Evolutionary conservation across 2,888 invertebrate genomes (phyloP), one percentile per base, ranked within the genome.

Genomic region (Amphipoea lucens): DNA sequence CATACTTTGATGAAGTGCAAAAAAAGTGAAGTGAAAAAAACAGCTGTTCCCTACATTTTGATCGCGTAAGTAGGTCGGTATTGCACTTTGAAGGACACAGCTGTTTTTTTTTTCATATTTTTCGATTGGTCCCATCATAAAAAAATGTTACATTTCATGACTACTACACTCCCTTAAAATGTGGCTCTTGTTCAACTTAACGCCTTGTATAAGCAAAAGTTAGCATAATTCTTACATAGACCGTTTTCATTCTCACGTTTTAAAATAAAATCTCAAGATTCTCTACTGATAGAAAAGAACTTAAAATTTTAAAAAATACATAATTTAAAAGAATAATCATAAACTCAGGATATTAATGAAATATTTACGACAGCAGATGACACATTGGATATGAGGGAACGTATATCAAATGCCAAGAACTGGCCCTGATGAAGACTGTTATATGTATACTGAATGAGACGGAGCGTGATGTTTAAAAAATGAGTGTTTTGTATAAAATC

Each of bases 401-500:
- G 60, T 85, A 42, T 69, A 79, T 86, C 75, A 87, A 63, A 85
- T 83, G 75, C 42, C 79, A 77, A 77, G 36, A 79, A 14, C 20
- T 77, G 77, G 76, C 79, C 77, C 60, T 74, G 76, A 70, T 70
- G 45, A 48, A 51, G 6, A 48, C n/a, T 57, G n/a, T 51, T 73
- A 42, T 63, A n/a, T n/a, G n/a, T n/a, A 45, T 54, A 76, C 36
- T 29, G 29, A 51, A 63, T 66, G 63, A 74, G 40, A 82, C 51
- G 40, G 48, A 66, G 36, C 20, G 40, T 48, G 14, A 63, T 23
- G 11, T n/a, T 29, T 54, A 14, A 17, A n/a, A 70, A 70, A 71
- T 17, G 0, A 12, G 14, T 54, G 0, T 83, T 69, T 65, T 51
- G 11, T 54, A 82, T 66, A 69, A 62, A 40, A 57, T 60, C 48